Base-by-base conservation (phyloP, 2,113 vertebrate genomes). In the Brienomyrus longianalis region DNA sequence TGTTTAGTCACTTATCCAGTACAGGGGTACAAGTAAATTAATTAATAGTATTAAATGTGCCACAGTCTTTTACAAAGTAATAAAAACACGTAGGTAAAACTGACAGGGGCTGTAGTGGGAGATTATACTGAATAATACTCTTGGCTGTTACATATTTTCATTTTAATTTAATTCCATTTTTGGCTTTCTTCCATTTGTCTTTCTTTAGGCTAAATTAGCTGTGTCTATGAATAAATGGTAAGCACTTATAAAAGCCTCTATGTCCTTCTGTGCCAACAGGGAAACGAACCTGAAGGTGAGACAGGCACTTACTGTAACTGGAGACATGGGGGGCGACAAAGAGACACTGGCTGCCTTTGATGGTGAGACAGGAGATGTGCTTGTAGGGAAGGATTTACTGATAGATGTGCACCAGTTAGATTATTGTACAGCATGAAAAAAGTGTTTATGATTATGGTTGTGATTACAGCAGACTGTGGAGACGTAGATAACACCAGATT, bases 221-320 rank as follows among this genome's bases (percentile, higher is more conserved):
- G 43, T 83, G 8, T 23, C 39, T 84, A 84, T 35, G 51, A 35
- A 52, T 87, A 19, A 3, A 27, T 35, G 50, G 51, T 77, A n/a
- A 50, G 80, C 43, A 17, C 23, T 35, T 35, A 19, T 83, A 5
- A 83, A 83, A n/a, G 51, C 31, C 5, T n/a, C 45, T 45, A 45
- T 17, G 0, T 48, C 27, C 35, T 39, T 50, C 27, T 83, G 77
- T 90, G 54, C 88, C 92, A 91, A 8, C 90, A 99, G 98, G 54
- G 98, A 99, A 94, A 99, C 98, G 0, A 99, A 99, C 92, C 94
- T 99, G 91, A 99, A 99, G 93, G 98, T 99, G 94, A 97, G 97
- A 87, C 98, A 99, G 94, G 96, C 97, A 9, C 90, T 98, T 91
- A 95, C 97, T 0, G 93, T 97, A 31, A 99, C 98, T 2, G 96